Evolutionary conservation across 2,888 invertebrate species (phyloP), one percentile per base, ranked within the genome.

Genomic region (Octonoba sinensis): DNA sequence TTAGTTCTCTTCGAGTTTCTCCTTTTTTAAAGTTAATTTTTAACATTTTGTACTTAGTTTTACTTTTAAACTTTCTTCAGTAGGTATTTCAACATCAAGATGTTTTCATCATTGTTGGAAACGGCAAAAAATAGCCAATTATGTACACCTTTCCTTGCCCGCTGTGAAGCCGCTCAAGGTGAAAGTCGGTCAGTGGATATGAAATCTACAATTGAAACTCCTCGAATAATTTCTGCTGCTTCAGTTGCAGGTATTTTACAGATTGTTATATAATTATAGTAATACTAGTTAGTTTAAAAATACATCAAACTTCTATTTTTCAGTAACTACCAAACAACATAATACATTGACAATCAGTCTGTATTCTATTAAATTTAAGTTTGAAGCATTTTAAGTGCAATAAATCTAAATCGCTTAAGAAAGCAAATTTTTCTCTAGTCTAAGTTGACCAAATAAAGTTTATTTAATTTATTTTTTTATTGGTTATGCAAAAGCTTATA

Each of bases 111-210:
- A 71, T 76, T 89, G 60, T 78, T 87, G 73, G 86, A 88, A 82
- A 85, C 87, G 71, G 86, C 87, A 20, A 87, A 87, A 85, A 87
- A 85, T 77, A 88, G 87, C 84, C 88, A 88, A 16, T 86, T 88
- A 82, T 83, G 84, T 74, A 87, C 87, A 77, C 87, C 88, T 22
- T 86, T 87, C 79, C 86, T 86, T 67, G 88, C 87, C 18, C 84
- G 86, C 73, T 88, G 88, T 85, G 87, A 88, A 72, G 72, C 66
- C n/a, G 70, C 64, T 75, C 75, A 82, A 76, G 73, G 71, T 73
- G 82, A 82, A 72, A 73, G 36, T 59, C 66, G 71, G 66, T 59
- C 74, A 64, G 51, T 66, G 49, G 70, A 71, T 69, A 49, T 65
- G 62, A 66, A 59, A 27, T 57, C 51, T 27, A 20, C 16, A 71